phyloP scores from a whole-genome alignment of 2,888 invertebrate genomes.

The Carpatolechia fugitivella region DNA sequence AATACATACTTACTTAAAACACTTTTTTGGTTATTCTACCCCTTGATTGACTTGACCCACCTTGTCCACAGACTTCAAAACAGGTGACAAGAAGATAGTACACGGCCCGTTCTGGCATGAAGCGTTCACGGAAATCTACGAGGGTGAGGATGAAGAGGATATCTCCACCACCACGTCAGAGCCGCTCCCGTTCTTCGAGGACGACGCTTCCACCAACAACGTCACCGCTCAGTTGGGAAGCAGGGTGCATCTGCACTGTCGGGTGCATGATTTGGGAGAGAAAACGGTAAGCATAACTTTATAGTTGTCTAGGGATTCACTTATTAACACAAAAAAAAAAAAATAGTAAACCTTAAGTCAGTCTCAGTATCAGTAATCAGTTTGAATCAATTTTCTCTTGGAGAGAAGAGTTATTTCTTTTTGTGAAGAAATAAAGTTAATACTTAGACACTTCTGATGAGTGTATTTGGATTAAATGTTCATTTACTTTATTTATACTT shows the following conservation, averaged over 20 bases:
- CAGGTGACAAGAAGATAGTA: conserved; percentile 65
- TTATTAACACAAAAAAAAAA: no score
- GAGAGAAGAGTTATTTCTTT: no score
- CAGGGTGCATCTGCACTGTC: conserved; percentile 82
- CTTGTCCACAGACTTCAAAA: conserved; percentile 62
- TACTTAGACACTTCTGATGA: no score
- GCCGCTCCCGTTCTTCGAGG: conserved; percentile 86
- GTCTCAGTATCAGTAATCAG: no score
- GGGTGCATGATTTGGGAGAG: conserved; percentile 84
- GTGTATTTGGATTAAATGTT: no score
- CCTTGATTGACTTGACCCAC: no score
- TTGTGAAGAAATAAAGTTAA: no score
- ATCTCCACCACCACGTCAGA: conserved; percentile 81
- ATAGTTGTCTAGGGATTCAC: no score
- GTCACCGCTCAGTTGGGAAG: conserved; percentile 84
- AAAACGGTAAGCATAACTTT: conserved; percentile 82
- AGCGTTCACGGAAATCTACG: conserved; percentile 64
- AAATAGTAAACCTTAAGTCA: no score
- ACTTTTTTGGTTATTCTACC: no score
- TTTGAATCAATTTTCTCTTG: no score
- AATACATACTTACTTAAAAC: not conserved
- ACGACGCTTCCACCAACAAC: conserved; percentile 81
- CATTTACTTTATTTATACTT: no score
- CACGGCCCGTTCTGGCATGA: conserved; percentile 71
- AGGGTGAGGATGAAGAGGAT: conserved; percentile 60